Evolutionary conservation across 2,888 invertebrate species (phyloP).

Genomic region (Clitarchus hookeri): DNA sequence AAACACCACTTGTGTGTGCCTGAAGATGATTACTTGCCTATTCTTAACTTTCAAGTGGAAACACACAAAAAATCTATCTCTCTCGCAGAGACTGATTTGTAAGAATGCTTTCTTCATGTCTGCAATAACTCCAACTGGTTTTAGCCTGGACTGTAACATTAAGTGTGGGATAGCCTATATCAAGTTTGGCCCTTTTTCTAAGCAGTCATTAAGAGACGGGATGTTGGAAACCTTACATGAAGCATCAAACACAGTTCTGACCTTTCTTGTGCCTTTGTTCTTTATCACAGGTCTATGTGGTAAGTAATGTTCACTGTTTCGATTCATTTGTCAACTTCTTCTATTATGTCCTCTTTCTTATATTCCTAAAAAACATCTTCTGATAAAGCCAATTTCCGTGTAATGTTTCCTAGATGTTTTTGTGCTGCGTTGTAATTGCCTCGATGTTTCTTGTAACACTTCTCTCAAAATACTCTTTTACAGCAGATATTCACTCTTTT

Average conservation of each 20-base stretch:
- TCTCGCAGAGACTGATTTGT: neutral
- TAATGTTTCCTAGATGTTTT: neutral
- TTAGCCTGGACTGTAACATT: neutral
- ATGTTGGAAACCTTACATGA: neutral
- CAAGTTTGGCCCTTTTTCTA: slow-evolving; percentile 42
- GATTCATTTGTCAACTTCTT: neutral
- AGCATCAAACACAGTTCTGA: neutral
- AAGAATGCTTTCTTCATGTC: slow-evolving; percentile 20
- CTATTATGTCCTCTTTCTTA: slow-evolving; percentile 3
- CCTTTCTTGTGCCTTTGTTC: slow-evolving; percentile 34
- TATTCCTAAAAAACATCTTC: neutral
- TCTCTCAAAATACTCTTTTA: neutral
- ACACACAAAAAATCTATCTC: neutral
- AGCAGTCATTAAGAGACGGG: slow-evolving; percentile 42
- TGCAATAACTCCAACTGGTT: neutral
- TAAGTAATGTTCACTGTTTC: slow-evolving; percentile 35
- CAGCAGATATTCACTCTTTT: neutral
- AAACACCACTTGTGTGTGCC: no score
- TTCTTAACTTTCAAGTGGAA: neutral
- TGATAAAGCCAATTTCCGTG: neutral
- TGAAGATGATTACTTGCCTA: neutral
- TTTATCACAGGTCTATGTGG: slow-evolving; percentile 46
- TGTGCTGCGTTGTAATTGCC: neutral
- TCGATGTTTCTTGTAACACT: neutral
- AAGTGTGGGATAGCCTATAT: slow-evolving; percentile 12